Conservation (phyloP, 37 sponge, comb jelly and placozoan genomes). For the Halichondria panicea region DNA sequence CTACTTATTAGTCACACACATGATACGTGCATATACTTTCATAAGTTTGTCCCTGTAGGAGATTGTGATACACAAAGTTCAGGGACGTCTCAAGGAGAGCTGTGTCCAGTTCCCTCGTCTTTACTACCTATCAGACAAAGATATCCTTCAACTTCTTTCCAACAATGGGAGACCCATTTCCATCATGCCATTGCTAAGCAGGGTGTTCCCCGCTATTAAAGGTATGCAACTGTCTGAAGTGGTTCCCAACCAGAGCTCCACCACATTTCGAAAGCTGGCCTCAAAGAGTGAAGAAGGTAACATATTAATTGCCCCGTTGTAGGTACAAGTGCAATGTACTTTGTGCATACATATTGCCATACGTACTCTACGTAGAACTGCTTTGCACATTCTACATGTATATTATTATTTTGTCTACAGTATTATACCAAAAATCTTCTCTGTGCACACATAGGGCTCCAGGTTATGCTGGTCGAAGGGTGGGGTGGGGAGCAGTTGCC, state of each 20-base stretch:
- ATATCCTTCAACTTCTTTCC: constrained; percentile 30
- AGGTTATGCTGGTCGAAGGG: constrained; percentile 53
- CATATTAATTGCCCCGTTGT: background rate
- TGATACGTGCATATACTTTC: background rate
- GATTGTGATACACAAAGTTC: constrained; percentile 8
- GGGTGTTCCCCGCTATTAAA: constrained; percentile 46
- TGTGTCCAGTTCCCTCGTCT: constrained; percentile 43
- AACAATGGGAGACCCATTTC: constrained; percentile 25
- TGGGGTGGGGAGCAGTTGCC: constrained; percentile 34
- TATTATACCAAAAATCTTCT: too few species aligned
- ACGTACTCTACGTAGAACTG: too few species aligned
- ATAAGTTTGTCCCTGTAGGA: constrained; percentile 9
- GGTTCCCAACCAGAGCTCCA: background rate
- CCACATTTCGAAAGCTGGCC: too few species aligned
- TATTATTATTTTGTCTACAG: too few species aligned
- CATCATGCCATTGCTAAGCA: constrained; percentile 44
- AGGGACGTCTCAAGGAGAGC: constrained; percentile 6
- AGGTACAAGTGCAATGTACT: background rate
- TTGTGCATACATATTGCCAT: constrained; percentile 5
- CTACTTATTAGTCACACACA: background rate
- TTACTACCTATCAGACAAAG: constrained; percentile 30
- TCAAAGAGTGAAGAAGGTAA: too few species aligned
- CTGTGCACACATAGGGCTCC: constrained; percentile 46
- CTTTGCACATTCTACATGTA: too few species aligned
- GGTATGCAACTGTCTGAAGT: constrained; percentile 17